Conservation (phyloP, 2,888 invertebrate species). For the Eupeodes latifasciatus region DNA sequence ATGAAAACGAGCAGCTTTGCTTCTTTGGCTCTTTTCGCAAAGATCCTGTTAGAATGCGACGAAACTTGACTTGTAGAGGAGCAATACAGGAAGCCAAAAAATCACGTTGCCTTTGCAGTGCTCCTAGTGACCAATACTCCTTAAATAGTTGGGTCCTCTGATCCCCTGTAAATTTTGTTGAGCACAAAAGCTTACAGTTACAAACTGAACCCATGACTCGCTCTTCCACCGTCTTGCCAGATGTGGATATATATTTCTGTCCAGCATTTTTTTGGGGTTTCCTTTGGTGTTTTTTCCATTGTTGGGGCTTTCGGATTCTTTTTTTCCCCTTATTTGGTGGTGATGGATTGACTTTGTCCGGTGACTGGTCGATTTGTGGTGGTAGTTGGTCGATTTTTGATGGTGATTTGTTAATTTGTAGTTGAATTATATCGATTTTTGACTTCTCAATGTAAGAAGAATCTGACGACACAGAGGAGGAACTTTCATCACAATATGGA, state of each 20-base stretch:
- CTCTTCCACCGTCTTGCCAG: slow-evolving; percentile 12
- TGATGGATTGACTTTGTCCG: slow-evolving; percentile 2
- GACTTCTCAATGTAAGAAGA: background rate
- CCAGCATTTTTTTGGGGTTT: slow-evolving; percentile 9
- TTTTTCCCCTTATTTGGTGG: slow-evolving; percentile 14
- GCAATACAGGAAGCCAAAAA: slow-evolving; percentile 27
- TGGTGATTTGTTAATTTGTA: slow-evolving; percentile 1
- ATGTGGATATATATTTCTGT: slow-evolving; percentile 9
- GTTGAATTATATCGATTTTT: background rate
- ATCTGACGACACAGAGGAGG: slow-evolving; percentile 4
- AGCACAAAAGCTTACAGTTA: slow-evolving; percentile 18
- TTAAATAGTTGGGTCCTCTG: slow-evolving; percentile 15
- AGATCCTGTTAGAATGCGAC: slow-evolving; percentile 3
- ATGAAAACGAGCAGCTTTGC: slow-evolving; percentile 16
- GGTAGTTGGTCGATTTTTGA: background rate
- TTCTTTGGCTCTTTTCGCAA: slow-evolving; percentile 12
- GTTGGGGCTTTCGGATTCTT: slow-evolving; percentile 10
- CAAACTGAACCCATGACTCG: slow-evolving; percentile 18
- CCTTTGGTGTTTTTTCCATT: slow-evolving; percentile 3
- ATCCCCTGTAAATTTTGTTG: slow-evolving; percentile 24
- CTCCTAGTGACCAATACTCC: slow-evolving; percentile 26
- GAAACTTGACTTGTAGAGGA: slow-evolving; percentile 29
- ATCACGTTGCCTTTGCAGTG: slow-evolving; percentile 31
- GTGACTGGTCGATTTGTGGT: background rate
- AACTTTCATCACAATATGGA: slow-evolving; percentile 5